A percentile compares a stretch with the other conserved stretches of the same genome.
phyloP scores from a whole-genome alignment of 2,113 vertebrate species.

The Lepisosteus osseus region DNA sequence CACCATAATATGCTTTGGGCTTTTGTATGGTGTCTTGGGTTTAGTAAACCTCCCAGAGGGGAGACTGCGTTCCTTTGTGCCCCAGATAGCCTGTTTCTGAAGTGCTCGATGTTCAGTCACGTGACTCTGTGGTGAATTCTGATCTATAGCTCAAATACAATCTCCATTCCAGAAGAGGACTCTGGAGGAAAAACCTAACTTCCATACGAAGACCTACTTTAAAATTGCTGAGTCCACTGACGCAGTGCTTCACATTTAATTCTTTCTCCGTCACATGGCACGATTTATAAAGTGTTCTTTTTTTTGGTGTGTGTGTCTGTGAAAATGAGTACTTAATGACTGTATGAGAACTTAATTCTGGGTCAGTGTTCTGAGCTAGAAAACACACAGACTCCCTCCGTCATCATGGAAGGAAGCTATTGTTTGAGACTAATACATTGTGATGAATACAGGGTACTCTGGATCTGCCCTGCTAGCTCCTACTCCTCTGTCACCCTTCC shows the following conservation, averaged over 20 bases:
- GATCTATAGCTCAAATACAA: constrained; percentile 64
- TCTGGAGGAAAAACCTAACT: constrained; percentile 44
- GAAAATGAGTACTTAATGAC: not conserved
- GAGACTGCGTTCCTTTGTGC: constrained; percentile 53
- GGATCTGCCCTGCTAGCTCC: no score
- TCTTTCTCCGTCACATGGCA: not conserved
- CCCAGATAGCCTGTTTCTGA: constrained; percentile 76
- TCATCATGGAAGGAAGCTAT: no score
- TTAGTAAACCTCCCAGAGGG: constrained; percentile 55
- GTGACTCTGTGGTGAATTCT: constrained; percentile 56
- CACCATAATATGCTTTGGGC: constrained; percentile 78
- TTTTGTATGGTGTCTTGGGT: constrained; percentile 66
- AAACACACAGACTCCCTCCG: not conserved
- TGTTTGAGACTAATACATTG: no score
- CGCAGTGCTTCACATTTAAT: constrained; percentile 57
- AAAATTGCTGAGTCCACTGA: constrained; percentile 7
- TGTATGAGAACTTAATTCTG: not conserved
- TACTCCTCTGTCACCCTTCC: no score
- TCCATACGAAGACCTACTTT: not conserved
- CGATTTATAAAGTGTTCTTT: not conserved
- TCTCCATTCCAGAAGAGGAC: constrained; percentile 60
- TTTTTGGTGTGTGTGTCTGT: no score
- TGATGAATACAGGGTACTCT: no score
- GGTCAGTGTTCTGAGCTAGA: constrained; percentile 1
- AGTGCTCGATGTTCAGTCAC: constrained; percentile 64